Conservation (phyloP, 2,797 vertebrate species). For the Botia almorhae region DNA sequence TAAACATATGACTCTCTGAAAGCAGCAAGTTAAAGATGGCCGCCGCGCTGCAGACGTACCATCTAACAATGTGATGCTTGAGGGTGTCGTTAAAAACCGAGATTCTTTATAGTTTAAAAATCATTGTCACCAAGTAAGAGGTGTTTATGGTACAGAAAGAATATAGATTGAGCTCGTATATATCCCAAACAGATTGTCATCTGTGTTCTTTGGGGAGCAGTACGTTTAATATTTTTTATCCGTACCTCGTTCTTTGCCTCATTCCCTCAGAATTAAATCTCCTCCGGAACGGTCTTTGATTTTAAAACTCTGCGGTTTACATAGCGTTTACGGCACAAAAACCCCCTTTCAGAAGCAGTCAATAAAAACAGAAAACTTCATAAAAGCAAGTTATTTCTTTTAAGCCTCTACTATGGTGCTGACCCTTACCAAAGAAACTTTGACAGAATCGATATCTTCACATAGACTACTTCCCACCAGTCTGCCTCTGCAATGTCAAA, state of each 20-base stretch:
- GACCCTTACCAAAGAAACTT: conserved; percentile 49
- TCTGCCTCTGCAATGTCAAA: conserved; percentile 48
- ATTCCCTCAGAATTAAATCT: conserved; percentile 34
- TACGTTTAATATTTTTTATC: conserved; percentile 28
- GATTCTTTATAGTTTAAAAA: background rate
- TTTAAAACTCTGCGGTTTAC: conserved; percentile 42
- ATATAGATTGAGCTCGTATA: background rate
- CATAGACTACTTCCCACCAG: conserved; percentile 51
- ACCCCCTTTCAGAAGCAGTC: conserved; percentile 35
- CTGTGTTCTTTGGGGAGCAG: conserved; percentile 2
- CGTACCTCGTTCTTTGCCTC: conserved; percentile 15
- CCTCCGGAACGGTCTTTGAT: conserved; percentile 36
- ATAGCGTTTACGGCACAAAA: conserved; percentile 41
- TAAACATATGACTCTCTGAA: conserved; percentile 48
- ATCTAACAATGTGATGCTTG: background rate
- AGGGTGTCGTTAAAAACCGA: background rate
- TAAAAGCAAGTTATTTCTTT: conserved; percentile 51
- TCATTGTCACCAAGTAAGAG: too few species aligned
- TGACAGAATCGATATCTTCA: conserved; percentile 56
- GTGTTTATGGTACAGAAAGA: background rate
- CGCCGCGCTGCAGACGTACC: background rate
- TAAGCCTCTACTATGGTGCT: conserved; percentile 47
- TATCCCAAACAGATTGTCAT: background rate
- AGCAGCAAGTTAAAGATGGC: conserved; percentile 25
- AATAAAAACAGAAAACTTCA: conserved; percentile 52